Base-by-base conservation (phyloP, 1,140 invertebrate genomes). In the Hydropsyche tenuis region DNA sequence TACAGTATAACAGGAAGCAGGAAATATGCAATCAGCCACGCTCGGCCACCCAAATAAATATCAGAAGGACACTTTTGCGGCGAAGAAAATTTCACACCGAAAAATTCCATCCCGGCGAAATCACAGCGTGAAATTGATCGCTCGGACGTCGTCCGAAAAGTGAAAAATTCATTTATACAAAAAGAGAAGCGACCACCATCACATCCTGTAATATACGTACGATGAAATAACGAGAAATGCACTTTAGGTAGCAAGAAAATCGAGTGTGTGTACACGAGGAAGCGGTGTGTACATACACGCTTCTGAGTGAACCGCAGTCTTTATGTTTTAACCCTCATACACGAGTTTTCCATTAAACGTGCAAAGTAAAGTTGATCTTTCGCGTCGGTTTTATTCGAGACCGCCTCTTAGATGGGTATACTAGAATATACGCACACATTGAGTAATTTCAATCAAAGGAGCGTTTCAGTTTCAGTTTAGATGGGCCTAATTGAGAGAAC, bases 351-450 rank as follows among this genome's bases (percentile, higher is more conserved):
- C 56, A 60, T 60, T 60, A 60, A 60, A 60, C 23, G 56, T 14
- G 56, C 23, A 60, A 60, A 60, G 56, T 27, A 60, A 60, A 60
- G 56, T 60, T 60, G 56, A 60, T 60, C 56, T 60, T 60, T 60
- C 56, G 23, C 25, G 7, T 6, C 14, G 56, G 56, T 60, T 60
- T 60, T 60, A 60, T 60, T 60, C 56, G 18, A 22, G 23, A 23
- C 56, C 30, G 30, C 30, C 30, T 37, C 30, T 37, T 37, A 37
- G 30, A 37, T 37, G 30, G 30, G 3, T 4, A 9, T 37, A 20
- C 23, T 23, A n/a, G 3, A 16, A 48, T 18, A 12, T 9, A 12
- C 11, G 7, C 56, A 20, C 23, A 22, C 56, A 22, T 60, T 23
- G 56, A 23, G 23, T 60, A 27, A 60, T 60, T 60, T 60, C 56